Conservation (phyloP, 1,140 invertebrate species). For the Orius insidiosus region DNA sequence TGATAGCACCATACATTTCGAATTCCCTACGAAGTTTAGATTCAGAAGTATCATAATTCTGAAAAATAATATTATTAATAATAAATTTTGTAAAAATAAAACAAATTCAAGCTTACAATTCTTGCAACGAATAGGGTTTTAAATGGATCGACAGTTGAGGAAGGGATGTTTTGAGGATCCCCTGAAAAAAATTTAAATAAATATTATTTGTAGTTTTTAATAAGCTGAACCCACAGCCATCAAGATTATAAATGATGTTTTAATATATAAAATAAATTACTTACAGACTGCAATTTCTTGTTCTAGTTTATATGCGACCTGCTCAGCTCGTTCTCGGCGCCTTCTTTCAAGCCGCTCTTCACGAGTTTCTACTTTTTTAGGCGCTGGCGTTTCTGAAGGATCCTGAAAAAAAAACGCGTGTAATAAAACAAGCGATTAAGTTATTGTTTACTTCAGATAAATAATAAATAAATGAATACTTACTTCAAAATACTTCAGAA, state of each 20-base stretch:
- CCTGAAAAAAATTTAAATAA: slow-evolving; percentile 31
- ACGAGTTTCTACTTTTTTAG: slow-evolving; percentile 82
- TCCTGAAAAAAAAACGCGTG: slow-evolving; percentile 40
- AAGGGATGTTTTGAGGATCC: slow-evolving; percentile 70
- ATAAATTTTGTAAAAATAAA: slow-evolving; percentile 2
- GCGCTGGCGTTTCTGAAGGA: slow-evolving; percentile 89
- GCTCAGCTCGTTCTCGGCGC: slow-evolving; percentile 83
- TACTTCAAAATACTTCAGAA: slow-evolving; percentile 80
- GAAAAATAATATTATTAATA: slow-evolving; percentile 21
- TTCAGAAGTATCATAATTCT: slow-evolving; percentile 98
- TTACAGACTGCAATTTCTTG: slow-evolving; percentile 91
- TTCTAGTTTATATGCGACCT: slow-evolving; percentile 95
- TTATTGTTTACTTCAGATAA: background rate
- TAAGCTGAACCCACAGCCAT: no score
- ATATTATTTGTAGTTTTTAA: background rate
- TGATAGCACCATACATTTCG: slow-evolving; percentile 95
- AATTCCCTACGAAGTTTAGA: slow-evolving; percentile 94
- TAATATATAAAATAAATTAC: slow-evolving; percentile 21
- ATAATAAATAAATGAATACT: slow-evolving; percentile 22
- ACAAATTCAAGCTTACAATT: slow-evolving; percentile 51
- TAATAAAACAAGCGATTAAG: no score
- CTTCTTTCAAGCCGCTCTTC: slow-evolving; percentile 84
- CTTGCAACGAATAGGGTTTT: slow-evolving; percentile 96
- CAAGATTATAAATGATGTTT: no score
- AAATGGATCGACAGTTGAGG: slow-evolving; percentile 81